Evolutionary conservation across 2,888 invertebrate species (phyloP), one percentile per base, ranked within the genome.

Genomic region (Drosophila peninsularis): DNA sequence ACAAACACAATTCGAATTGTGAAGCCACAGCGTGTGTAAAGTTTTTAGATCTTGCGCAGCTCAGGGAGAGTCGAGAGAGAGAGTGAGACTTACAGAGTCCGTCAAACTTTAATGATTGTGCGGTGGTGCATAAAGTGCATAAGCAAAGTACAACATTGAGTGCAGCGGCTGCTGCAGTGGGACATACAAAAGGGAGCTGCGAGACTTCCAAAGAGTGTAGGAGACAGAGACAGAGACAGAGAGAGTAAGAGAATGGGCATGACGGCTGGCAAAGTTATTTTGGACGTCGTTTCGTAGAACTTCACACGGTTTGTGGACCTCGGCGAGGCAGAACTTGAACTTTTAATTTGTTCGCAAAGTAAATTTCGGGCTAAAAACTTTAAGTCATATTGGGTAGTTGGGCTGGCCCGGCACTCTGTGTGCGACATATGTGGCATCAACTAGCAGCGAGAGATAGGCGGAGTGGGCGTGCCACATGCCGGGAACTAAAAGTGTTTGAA

Each of bases 21-120:
- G 55, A 65, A 52, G 56, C 55, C 66, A 42, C 61, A 56, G 60
- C 56, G 58, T 42, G 71, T 66, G 55, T 36, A 78, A 88, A 81
- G 42, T 81, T 84, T 78, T 77, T 64, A 19, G 45, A 69, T 66
- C 52, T 39, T 53, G 36, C 36, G 27, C 53, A 27, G 53, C 37
- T 47, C 45, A 30, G 45, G 50, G 41, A 58, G 63, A 57, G 21
- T 17, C 2, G 5, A 11, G 41, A 21, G 30, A 11, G 30, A 47
- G n/a, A 10, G 56, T 37, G 24, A 34, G 44, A 49, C 53, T 67
- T 60, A 32, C 50, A 75, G 75, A 75, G 70, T 85, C 67, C 71
- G 79, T 82, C 74, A 71, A 83, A 83, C 86, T 88, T 83, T 82
- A 82, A 88, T 83, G 88, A 88, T 86, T 82, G 80, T 77, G 88